Conservation (phyloP, 2,797 vertebrate species). For the Xenops minutus region DNA sequence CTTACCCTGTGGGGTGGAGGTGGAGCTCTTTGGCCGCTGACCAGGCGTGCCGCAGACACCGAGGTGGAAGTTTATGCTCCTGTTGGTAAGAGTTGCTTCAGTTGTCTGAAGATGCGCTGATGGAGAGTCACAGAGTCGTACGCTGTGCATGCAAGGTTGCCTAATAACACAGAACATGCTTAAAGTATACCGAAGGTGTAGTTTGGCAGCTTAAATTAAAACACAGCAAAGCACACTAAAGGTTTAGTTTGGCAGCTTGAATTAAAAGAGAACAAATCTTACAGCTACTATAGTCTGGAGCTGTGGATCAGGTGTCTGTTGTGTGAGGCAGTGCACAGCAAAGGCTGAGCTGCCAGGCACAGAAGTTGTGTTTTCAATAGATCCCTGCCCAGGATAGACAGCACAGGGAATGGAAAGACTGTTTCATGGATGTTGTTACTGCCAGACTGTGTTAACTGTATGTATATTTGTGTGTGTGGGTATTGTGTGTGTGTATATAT, state of each 20-base stretch:
- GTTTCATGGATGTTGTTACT: neutral
- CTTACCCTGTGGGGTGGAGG: accelerated
- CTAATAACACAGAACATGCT: accelerated
- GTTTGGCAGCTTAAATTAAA: neutral
- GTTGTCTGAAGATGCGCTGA: neutral
- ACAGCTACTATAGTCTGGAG: accelerated
- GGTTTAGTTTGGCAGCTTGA: neutral
- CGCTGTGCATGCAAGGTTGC: accelerated
- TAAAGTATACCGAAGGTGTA: neutral
- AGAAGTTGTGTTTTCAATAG: neutral
- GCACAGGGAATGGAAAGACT: neutral
- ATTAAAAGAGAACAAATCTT: neutral
- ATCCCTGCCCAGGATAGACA: accelerated
- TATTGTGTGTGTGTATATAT: too few relatives aligned
- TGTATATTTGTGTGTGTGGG: neutral
- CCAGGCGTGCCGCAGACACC: accelerated
- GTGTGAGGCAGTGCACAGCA: neutral
- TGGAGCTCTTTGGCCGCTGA: neutral
- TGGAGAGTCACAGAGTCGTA: neutral
- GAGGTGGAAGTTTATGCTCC: neutral
- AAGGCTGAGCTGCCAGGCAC: neutral
- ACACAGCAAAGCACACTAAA: accelerated
- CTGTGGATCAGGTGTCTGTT: neutral
- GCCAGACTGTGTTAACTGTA: accelerated
- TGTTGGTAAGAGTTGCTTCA: accelerated